Evolutionary conservation across 2,888 invertebrate genomes (phyloP).

Genomic region (Hirtodrosophila confusa): DNA sequence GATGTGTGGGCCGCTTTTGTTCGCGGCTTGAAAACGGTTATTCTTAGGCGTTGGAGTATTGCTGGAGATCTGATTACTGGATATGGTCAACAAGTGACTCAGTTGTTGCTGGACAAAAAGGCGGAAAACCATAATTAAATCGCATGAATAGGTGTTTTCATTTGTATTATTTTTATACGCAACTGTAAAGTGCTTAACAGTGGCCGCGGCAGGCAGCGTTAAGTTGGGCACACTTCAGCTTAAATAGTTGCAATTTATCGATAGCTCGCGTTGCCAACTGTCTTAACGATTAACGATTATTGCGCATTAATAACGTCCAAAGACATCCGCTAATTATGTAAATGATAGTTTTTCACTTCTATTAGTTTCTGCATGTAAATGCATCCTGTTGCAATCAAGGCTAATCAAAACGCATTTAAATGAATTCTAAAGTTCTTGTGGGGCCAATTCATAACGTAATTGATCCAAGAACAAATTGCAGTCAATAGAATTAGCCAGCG

Average conservation of each 20-base stretch:
- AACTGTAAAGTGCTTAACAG: conserved; percentile 3
- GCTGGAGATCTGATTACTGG: conserved; percentile 18
- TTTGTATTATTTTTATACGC: not conserved
- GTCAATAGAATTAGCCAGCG: conserved; percentile 31
- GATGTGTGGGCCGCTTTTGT: conserved; percentile 21
- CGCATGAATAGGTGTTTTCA: conserved; percentile 21
- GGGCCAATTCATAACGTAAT: conserved; percentile 36
- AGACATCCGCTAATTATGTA: conserved; percentile 52
- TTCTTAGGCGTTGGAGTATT: conserved; percentile 32
- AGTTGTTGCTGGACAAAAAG: conserved; percentile 37
- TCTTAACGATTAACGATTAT: not conserved
- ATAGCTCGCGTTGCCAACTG: conserved; percentile 3
- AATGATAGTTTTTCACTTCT: conserved; percentile 45
- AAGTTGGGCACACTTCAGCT: not conserved
- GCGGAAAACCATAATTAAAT: conserved; percentile 46
- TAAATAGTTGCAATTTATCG: conserved; percentile 1
- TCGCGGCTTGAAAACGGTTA: conserved; percentile 9
- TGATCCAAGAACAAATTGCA: conserved; percentile 49
- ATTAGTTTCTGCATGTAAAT: conserved; percentile 35
- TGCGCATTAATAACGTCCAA: conserved; percentile 3
- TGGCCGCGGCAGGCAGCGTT: not conserved
- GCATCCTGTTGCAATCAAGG: conserved; percentile 56
- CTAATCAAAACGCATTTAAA: conserved; percentile 52
- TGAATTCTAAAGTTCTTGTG: conserved; percentile 24
- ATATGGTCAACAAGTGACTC: conserved; percentile 37